These are phyloP conservation scores for Dasypolia templi DNA, from an alignment of 2,888 invertebrate genomes.

Conservation along the genomic window DNA sequence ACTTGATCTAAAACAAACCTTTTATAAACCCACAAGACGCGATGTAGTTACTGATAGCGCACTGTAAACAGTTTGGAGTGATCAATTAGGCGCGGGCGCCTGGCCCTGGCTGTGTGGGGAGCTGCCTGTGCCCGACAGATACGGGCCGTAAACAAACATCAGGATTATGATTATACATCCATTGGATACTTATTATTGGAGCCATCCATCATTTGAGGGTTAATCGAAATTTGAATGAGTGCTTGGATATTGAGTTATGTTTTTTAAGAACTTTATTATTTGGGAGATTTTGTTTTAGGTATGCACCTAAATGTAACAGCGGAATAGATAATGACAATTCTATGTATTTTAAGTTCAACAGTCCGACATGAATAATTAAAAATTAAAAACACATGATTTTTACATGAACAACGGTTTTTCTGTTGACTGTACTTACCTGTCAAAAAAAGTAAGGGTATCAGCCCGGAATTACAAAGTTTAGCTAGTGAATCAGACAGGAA, in stretches of 20 bases:
- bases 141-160: slow-evolving; percentile 80
- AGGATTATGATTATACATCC: slow-evolving; percentile 78
- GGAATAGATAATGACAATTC: background rate
- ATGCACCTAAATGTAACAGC: background rate
- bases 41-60: slow-evolving; percentile 49
- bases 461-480: too few relatives aligned
- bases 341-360: background rate
- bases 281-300: background rate
- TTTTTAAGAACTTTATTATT: slow-evolving; percentile 9
- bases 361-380: background rate
- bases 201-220: slow-evolving; percentile 78
- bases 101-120: slow-evolving; percentile 66
- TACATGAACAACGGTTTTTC: too few relatives aligned
- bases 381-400: too few relatives aligned
- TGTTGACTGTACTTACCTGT: too few relatives aligned
- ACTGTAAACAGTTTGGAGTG: slow-evolving; percentile 59
- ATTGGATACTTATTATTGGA: slow-evolving; percentile 73
- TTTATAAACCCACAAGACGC: slow-evolving; percentile 39
- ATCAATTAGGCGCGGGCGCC: slow-evolving; percentile 76
- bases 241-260: slow-evolving; percentile 28
- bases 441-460: too few relatives aligned
- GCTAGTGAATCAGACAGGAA: too few relatives aligned
- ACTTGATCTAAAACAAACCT: slow-evolving; percentile 37
- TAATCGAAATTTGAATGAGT: slow-evolving; percentile 65
- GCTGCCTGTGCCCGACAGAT: slow-evolving; percentile 72